These are phyloP conservation scores for Trichogramma dendrolimi DNA, from an alignment of 2,888 invertebrate species.

Conservation along the genomic window DNA sequence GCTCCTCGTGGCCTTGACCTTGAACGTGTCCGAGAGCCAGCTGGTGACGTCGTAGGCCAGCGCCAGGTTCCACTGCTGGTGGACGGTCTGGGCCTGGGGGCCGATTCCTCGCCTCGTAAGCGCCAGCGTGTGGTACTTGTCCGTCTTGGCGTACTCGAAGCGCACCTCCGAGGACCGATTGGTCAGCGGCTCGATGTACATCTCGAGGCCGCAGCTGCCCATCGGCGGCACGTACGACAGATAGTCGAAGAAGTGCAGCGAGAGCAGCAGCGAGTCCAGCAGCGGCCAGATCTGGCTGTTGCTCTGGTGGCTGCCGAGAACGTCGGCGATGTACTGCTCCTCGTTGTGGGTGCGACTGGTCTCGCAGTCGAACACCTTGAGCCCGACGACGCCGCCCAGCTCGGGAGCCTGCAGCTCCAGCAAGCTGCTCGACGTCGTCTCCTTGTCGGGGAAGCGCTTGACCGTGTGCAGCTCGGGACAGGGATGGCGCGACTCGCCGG, in stretches of 20 bases:
- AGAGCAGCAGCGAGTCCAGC: conserved; percentile 41
- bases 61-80: conserved; percentile 47
- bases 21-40: conserved; percentile 43
- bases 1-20: conserved; percentile 44
- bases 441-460: conserved; percentile 34
- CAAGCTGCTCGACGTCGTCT: conserved; percentile 36
- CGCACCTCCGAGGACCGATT: conserved; percentile 42
- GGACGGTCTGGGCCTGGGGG: conserved; percentile 35
- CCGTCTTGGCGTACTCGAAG: conserved; percentile 37
- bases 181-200: conserved; percentile 42
- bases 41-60: conserved; percentile 40
- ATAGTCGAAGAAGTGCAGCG: conserved; percentile 46
- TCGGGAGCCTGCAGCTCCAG: conserved; percentile 40
- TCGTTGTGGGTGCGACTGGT: conserved; percentile 32
- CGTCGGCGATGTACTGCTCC: conserved; percentile 39
- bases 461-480: conserved; percentile 40
- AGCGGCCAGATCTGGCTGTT: conserved; percentile 45
- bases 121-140: conserved; percentile 38
- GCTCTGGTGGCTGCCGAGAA: conserved; percentile 44
- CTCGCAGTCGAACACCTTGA: conserved; percentile 46
- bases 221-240: conserved; percentile 45
- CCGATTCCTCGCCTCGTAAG: conserved; percentile 39
- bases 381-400: conserved; percentile 41
- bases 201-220: conserved; percentile 45
- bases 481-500: conserved; percentile 16